phyloP scores from a whole-genome alignment of 1,140 invertebrate species.

The Mesaphorura yosii region DNA sequence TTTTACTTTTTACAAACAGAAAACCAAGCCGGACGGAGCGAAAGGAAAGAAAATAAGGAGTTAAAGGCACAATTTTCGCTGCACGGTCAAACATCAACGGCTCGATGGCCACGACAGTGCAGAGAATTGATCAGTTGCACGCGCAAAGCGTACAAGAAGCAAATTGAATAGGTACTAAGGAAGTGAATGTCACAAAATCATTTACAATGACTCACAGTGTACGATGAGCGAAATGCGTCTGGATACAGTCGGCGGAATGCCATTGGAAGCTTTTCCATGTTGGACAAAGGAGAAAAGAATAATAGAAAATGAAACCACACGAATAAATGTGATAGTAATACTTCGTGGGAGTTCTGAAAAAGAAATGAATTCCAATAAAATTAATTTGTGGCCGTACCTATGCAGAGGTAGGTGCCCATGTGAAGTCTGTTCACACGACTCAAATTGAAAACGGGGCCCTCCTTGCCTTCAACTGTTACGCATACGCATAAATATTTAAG shows the following conservation, averaged over 20 bases:
- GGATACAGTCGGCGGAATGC: conserved; percentile 70
- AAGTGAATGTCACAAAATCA: neutral
- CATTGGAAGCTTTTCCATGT: conserved; percentile 62
- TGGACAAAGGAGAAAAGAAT: too few species aligned
- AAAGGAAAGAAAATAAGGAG: too few species aligned
- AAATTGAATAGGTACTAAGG: neutral
- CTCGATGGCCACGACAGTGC: too few species aligned
- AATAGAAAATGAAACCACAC: too few species aligned
- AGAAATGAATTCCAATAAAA: too few species aligned
- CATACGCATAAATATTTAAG: conserved; percentile 16
- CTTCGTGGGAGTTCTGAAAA: neutral
- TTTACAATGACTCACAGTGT: conserved; percentile 57
- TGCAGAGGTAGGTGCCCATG: conserved; percentile 48
- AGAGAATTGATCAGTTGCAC: too few species aligned
- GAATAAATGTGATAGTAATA: neutral
- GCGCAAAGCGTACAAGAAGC: too few species aligned
- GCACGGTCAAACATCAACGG: too few species aligned
- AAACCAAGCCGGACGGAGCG: too few species aligned
- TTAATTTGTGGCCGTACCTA: too few species aligned
- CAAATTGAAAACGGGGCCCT: conserved; percentile 64
- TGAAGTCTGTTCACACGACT: conserved; percentile 70
- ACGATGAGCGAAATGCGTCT: conserved; percentile 75
- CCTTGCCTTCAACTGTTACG: conserved; percentile 60
- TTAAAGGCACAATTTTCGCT: too few species aligned
- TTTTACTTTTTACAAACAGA: too few species aligned